These are phyloP conservation scores for Doris montereyensis DNA, from an alignment of 2,888 invertebrate species.

Conservation along the genomic window DNA sequence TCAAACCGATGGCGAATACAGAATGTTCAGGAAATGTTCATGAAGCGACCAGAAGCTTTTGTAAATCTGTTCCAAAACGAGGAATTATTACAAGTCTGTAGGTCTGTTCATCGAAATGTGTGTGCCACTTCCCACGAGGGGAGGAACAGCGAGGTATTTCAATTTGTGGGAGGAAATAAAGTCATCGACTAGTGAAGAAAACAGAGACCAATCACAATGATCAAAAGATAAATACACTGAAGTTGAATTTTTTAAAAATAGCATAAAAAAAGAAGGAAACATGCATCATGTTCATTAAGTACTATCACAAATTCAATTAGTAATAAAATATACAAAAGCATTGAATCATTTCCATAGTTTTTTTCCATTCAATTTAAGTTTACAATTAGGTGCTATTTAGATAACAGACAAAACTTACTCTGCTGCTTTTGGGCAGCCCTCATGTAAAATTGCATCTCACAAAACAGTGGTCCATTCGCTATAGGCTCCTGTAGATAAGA, in stretches of 20 bases:
- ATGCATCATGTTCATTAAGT: too few relatives aligned
- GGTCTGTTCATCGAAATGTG: conserved; percentile 82
- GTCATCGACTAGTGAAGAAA: conserved; percentile 34
- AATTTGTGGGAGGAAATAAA: conserved; percentile 28
- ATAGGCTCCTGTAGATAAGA: conserved; percentile 84
- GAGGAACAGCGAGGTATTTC: conserved; percentile 75
- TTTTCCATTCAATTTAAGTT: too few relatives aligned
- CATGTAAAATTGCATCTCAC: conserved; percentile 94
- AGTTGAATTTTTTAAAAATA: not conserved
- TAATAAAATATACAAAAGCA: too few relatives aligned
- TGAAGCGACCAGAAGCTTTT: conserved; percentile 80
- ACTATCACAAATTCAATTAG: too few relatives aligned
- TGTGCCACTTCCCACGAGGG: conserved; percentile 90
- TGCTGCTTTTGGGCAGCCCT: conserved; percentile 85
- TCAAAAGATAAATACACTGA: not conserved
- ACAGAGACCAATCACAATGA: too few relatives aligned
- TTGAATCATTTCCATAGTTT: too few relatives aligned
- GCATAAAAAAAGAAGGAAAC: too few relatives aligned
- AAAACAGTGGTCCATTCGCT: conserved; percentile 95
- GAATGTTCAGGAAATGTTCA: conserved; percentile 83
- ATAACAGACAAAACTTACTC: too few relatives aligned
- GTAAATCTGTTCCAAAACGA: conserved; percentile 87
- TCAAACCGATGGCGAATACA: conserved; percentile 84
- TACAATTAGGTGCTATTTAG: too few relatives aligned
- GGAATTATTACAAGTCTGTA: conserved; percentile 96